Percentiles rank a stretch among this genome's conserved stretches.
phyloP scores from a whole-genome alignment of 2,888 invertebrate species.

The Drosophila maculinotata region DNA sequence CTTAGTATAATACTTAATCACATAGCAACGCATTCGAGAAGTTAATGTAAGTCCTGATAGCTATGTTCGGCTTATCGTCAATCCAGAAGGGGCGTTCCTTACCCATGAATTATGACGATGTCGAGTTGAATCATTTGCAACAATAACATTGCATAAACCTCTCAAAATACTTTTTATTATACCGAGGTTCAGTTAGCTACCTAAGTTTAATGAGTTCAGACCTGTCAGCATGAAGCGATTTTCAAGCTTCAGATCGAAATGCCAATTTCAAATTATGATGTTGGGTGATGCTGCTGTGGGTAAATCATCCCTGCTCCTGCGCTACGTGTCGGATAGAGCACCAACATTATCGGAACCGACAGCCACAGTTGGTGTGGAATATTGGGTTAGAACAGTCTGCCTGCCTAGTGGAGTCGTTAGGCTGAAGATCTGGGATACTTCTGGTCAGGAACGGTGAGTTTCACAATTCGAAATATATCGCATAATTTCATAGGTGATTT shows the following conservation, averaged over 20 bases:
- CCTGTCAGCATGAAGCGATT: not conserved
- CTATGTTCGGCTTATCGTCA: not conserved
- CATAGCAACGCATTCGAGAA: too few relatives aligned
- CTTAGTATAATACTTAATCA: too few relatives aligned
- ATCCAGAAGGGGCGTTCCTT: not conserved
- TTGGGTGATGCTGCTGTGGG: constrained; percentile 49
- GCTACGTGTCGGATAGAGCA: not conserved
- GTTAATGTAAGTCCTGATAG: not conserved
- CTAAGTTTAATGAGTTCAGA: constrained; percentile 3
- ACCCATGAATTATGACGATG: not conserved
- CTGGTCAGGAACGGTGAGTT: constrained; percentile 45
- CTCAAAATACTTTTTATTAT: not conserved
- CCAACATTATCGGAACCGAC: not conserved
- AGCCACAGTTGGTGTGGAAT: constrained; percentile 33
- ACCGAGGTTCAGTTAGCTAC: constrained; percentile 15
- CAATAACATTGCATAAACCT: not conserved
- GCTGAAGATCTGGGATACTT: constrained; percentile 39
- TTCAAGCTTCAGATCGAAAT: not conserved
- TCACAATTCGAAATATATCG: too few relatives aligned
- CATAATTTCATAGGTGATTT: not conserved
- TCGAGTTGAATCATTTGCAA: constrained; percentile 1
- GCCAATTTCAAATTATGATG: constrained; percentile 21
- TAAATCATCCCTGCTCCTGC: constrained; percentile 45
- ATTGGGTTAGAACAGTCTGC: not conserved
- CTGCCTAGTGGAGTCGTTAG: not conserved